phyloP scores from a whole-genome alignment of 1,140 invertebrate genomes.

The Apis dorsata region DNA sequence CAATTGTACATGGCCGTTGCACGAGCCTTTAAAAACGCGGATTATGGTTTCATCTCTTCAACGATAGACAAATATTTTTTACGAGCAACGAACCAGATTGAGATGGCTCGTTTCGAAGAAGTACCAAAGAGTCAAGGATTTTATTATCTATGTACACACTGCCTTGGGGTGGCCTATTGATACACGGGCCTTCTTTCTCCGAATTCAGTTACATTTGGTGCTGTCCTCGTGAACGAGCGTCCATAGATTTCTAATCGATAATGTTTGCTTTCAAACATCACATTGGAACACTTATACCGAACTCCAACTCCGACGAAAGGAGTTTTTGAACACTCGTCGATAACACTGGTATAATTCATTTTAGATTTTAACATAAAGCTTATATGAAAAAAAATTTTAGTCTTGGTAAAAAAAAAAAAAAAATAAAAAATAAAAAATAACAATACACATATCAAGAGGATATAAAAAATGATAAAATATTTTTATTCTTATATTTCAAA shows the following conservation, averaged over 20 bases:
- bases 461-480: too few species aligned
- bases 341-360: not conserved
- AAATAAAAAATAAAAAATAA: too few species aligned
- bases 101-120: slow-evolving; percentile 45
- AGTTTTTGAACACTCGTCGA: not conserved
- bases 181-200: slow-evolving; percentile 61
- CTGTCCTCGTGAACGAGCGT: slow-evolving; percentile 28
- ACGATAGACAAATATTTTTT: slow-evolving; percentile 38
- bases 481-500: too few species aligned
- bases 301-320: not conserved
- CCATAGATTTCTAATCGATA: slow-evolving; percentile 6
- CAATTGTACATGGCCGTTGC: not conserved
- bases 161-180: slow-evolving; percentile 68
- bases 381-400: not conserved
- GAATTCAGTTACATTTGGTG: slow-evolving; percentile 45
- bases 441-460: too few species aligned
- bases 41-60: slow-evolving; percentile 4
- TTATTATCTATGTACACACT: slow-evolving; percentile 60
- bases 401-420: too few species aligned
- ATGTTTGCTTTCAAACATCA: not conserved
- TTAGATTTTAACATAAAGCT: not conserved
- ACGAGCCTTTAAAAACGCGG: not conserved
- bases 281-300: too few species aligned
- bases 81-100: slow-evolving; percentile 55
- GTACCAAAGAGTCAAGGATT: slow-evolving; percentile 48